Base-by-base conservation (phyloP, 53 echinoderm and acorn worm genomes). In the Astropecten irregularis region DNA sequence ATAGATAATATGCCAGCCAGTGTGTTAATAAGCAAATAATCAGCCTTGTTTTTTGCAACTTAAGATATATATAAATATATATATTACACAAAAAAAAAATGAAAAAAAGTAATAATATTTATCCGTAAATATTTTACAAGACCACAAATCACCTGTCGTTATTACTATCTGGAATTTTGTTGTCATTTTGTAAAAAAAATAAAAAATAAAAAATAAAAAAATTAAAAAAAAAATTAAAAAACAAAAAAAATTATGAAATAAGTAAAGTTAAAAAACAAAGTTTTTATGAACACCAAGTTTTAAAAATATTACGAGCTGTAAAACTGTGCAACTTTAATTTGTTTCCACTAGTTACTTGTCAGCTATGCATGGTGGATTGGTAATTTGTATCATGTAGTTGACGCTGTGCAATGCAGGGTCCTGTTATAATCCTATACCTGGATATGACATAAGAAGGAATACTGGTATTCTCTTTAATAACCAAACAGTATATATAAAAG, bases 401-500 rank as follows among this genome's bases (percentile, higher is more conserved):
- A 79, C 79, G 79, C 79, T 79, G 79, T 79, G 79, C 79, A 79
- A 79, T 79, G 79, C 79, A 79, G 79, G 79, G 79, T 79, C 59
- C 59, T 56, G 61, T 40, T n/a, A 20, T 29, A 69, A 14, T 61
- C 62, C 79, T 46, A 51, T 14, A 46, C 61, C 61, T 79, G 79
- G 60, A 40, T 46, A 42, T 59, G 46, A 15, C 29, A 62, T 62
- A 79, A 62, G 79, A 79, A 36, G 28, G 47, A 79, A 61, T 79
- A 79, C 79, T 62, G 66, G 76, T 84, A 84, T 84, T 84, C 58
- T 64, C 11, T n/a, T n/a, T 48, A 40, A 30, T 59, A 64, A 63
- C 60, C 73, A 64, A 85, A 85, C 73, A 85, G 65, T 64, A 85
- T 53, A 64, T 14, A 55, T 44, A 84, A 52, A 83, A 40, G 18